Base-by-base conservation (phyloP, 2,888 invertebrate genomes). In the Drosophila subquinaria region DNA sequence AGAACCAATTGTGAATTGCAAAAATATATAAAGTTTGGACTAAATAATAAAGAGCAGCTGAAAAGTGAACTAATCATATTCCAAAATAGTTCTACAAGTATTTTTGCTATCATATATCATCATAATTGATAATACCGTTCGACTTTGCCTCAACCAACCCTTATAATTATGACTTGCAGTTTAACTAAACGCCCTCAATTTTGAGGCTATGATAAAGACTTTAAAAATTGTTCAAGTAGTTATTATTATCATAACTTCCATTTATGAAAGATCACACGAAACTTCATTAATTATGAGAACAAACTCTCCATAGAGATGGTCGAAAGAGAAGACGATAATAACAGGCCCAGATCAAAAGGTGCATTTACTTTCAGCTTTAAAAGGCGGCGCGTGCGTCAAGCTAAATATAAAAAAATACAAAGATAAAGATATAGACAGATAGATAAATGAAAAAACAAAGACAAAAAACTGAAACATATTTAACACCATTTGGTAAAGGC, bases 211-310 rank as follows among this genome's bases (percentile, higher is more conserved):
- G 63, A 74, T 77, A 67, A 73, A 79, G 79, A 67, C 63, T 9
- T 73, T 15, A n/a, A 13, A 60, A 60, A 48, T 66, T 69, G 59
- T 15, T 63, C 78, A 78, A 69, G 57, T 65, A 40, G 53, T 51
- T 69, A 73, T 76, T 77, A 73, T 69, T 60, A 76, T 73, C 63
- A 69, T 66, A 66, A 27, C 43, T 73, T 11, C 61, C 27, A 43
- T 55, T 68, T 57, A 60, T 50, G 38, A 64, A 56, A 50, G 73
- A 81, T 73, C 69, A 27, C 9, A 30, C 27, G 56, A 73, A 67
- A 76, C 43, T 79, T 75, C 82, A 83, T 88, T 83, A 83, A 83
- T 83, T 75, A 85, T 66, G 73, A 15, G 63, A 53, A 66, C 13
- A 40, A 40, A 64, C 52, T 64, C 64, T 61, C 47, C 40, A 30